Evolutionary conservation across 2,888 invertebrate genomes (phyloP).

Genomic region (Osedax frankpressi): DNA sequence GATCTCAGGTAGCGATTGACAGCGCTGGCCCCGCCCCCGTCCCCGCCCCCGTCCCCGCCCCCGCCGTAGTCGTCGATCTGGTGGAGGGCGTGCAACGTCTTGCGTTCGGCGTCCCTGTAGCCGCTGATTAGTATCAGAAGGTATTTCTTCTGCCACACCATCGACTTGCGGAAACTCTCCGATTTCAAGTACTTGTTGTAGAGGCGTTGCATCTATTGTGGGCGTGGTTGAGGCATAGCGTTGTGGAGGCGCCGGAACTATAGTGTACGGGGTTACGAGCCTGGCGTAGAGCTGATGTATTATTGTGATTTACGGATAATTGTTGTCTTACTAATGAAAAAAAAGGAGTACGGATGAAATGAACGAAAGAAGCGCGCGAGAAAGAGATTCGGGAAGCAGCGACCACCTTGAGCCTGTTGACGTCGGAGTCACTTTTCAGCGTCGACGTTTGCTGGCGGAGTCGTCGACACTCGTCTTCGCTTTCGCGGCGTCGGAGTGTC

Average conservation of each 20-base stretch:
- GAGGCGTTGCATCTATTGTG: constrained; percentile 36
- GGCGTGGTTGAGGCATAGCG: too few species aligned
- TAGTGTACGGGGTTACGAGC: too few species aligned
- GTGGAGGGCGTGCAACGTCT: constrained; percentile 48
- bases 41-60: not conserved
- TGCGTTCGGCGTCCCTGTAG: constrained; percentile 51
- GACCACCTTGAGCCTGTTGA: not conserved
- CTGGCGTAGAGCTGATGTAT: too few species aligned
- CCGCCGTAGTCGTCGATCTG: constrained; percentile 30
- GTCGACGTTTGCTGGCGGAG: not conserved
- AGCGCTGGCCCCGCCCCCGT: not conserved
- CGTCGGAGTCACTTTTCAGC: not conserved
- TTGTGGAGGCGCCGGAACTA: too few species aligned
- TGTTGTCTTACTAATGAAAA: too few species aligned
- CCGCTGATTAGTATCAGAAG: constrained; percentile 56
- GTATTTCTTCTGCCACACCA: constrained; percentile 80
- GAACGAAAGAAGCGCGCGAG: too few species aligned
- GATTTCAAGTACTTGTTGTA: constrained; percentile 58
- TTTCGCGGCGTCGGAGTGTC: not conserved
- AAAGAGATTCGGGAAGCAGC: too few species aligned
- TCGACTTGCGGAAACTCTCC: constrained; percentile 72
- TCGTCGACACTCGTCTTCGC: not conserved
- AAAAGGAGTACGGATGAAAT: too few species aligned
- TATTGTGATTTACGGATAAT: too few species aligned
- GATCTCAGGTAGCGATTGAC: constrained; percentile 50